Base-by-base conservation (phyloP, 2,797 vertebrate genomes). In the Hozukius guyotensis region DNA sequence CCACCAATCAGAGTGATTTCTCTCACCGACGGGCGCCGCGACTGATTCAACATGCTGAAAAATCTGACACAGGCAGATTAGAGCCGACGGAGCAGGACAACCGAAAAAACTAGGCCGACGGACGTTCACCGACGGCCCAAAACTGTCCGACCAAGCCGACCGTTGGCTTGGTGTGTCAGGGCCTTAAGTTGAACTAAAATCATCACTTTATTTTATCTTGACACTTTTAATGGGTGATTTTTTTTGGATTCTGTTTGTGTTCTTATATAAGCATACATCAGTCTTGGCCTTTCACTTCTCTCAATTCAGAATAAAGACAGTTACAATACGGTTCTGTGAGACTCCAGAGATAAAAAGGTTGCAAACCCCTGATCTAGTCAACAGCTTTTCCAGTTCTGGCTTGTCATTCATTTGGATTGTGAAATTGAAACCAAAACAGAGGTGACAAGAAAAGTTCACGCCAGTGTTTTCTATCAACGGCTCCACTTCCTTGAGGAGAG, bases 361-460 rank as follows among this genome's bases (percentile, higher is more conserved):
- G 36, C 62, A 3, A 70, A 49, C 2, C 7, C 8, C 16, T 34
- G 62, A 52, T 52, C 31, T 13, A 34, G 25, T 42, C 22, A 52
- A 38, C 13, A 14, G 46, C 32, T 72, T 34, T 25, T 74, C 25
- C 16, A 82, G 60, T 14, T 71, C 55, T 13, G 52, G 77, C 49
- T 16, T 68, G 18, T 12, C 10, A 62, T 72, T 57, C 31, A 59
- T 4, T 4, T 53, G 70, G 57, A 42, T 57, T 79, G 52, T 80
- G 55, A 76, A 69, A 72, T 32, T 53, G 2, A 68, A 73, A 67
- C 71, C 62, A 63, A 88, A 85, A 63, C 8, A 72, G 5, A 67
- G 2, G 27, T 59, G 53, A 84, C 61, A 69, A 42, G 70, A 55
- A 67, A 24, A 0, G 49, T 52, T 52, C 4, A 46, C 14, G 42